Evolutionary conservation across 2,113 vertebrate genomes (phyloP).

Genomic region (cattle (Bos taurus)): ARS-UCD2.0 NC_037330.1:104257501-104258000

Average conservation of each 20-base stretch:
- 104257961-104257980: accelerated
- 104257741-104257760: not conserved
- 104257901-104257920: not conserved
- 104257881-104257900: not conserved
- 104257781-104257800: not conserved
- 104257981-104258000: not conserved
- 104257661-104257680: not conserved
- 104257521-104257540: not conserved
- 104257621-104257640: not conserved
- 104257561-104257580: not conserved
- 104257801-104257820: not conserved
- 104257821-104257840: not conserved
- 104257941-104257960: not conserved
- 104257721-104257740: not conserved
- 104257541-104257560: not conserved
- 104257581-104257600: not conserved
- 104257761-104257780: not conserved
- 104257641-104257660: not conserved
- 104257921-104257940: too few relatives aligned
- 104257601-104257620: not conserved
- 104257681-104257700: not conserved
- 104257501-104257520: not conserved
- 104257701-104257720: not conserved
- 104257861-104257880: not conserved
- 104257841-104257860: not conserved